Percentiles rank a stretch among this genome's conserved stretches.
Conservation (phyloP, 2,797 vertebrate genomes). For the Etheostoma nigrum region DNA sequence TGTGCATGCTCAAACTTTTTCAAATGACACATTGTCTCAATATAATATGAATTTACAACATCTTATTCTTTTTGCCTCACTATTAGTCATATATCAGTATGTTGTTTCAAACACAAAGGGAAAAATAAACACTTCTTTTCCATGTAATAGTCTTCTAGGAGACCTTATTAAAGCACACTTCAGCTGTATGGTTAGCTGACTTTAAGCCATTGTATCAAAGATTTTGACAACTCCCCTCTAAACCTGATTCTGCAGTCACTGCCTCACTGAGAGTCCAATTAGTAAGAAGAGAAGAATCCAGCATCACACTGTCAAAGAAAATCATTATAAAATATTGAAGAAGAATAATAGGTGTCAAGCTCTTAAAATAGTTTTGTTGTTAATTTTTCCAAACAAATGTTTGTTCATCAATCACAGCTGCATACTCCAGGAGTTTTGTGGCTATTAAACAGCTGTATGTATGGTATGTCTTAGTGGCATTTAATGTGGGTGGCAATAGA, state of each 20-base stretch:
- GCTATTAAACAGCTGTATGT: neutral
- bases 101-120: conserved; percentile 14
- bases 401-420: neutral
- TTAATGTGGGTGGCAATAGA: neutral
- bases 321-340: conserved; percentile 11
- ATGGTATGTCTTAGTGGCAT: neutral
- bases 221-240: conserved; percentile 74
- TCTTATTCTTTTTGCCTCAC: neutral
- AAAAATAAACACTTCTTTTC: conserved; percentile 20
- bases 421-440: neutral
- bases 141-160: conserved; percentile 64
- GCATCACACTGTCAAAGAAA: conserved; percentile 32
- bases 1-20: conserved; percentile 19
- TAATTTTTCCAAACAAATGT: neutral
- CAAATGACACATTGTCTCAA: conserved; percentile 23
- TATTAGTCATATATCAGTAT: conserved; percentile 18
- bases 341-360: neutral
- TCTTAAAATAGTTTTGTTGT: neutral
- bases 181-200: conserved; percentile 74
- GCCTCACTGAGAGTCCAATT: conserved; percentile 68
- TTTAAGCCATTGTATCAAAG: conserved; percentile 72
- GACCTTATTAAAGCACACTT: conserved; percentile 77
- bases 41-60: conserved; percentile 6
- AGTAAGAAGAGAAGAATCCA: conserved; percentile 40
- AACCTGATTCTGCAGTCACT: conserved; percentile 59